These are phyloP conservation scores for Crocodylus rhombifer DNA, from an alignment of 2,797 vertebrate species.

Conservation along the genomic window DNA sequence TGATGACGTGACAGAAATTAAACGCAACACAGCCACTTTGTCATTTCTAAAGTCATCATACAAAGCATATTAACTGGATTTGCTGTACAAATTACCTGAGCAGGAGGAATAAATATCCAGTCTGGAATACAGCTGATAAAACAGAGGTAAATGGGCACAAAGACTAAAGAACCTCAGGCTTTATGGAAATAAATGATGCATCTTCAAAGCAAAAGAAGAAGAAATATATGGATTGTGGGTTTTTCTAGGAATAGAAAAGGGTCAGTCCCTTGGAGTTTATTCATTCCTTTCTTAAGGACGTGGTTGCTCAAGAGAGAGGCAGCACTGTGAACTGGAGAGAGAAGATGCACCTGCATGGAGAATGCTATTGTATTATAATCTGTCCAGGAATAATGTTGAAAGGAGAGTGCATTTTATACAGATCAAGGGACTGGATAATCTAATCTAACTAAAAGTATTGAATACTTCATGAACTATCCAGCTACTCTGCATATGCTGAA, in stretches of 20 bases:
- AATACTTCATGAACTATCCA: not conserved
- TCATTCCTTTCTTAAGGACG: not conserved
- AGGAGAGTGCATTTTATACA: not conserved
- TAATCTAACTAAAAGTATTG: constrained; percentile 13
- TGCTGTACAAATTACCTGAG: not conserved
- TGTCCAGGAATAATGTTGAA: not conserved
- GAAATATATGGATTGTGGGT: not conserved
- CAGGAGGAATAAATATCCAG: not conserved
- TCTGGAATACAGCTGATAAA: not conserved
- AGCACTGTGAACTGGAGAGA: not conserved
- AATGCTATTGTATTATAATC: not conserved
- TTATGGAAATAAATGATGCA: not conserved
- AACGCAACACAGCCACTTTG: not conserved
- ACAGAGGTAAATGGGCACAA: not conserved
- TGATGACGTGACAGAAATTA: not conserved
- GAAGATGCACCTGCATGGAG: not conserved
- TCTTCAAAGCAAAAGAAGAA: not conserved
- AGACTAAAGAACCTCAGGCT: not conserved
- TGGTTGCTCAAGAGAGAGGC: not conserved
- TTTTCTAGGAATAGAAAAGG: not conserved
- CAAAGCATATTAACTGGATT: not conserved
- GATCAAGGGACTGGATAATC: not conserved
- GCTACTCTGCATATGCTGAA: not conserved
- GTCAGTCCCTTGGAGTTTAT: not conserved
- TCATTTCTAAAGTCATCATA: not conserved